Percentiles rank a stretch among this genome's conserved stretches.
These are phyloP conservation scores for Pseudopodoces humilis DNA, from an alignment of 2,113 vertebrate genomes.

Conservation along the genomic window DNA sequence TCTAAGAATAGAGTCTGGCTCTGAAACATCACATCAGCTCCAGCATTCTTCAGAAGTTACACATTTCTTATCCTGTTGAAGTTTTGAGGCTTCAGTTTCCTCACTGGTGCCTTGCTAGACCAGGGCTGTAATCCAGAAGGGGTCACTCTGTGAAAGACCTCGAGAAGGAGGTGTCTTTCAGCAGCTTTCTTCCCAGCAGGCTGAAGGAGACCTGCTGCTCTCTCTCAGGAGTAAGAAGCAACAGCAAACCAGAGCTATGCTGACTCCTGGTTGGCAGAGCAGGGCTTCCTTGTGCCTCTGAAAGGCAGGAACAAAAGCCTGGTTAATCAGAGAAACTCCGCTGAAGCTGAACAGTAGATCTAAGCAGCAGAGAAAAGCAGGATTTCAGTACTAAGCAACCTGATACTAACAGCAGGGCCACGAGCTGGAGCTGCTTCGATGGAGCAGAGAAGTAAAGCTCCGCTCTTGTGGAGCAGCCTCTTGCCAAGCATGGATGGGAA, in stretches of 20 bases:
- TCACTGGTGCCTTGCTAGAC: background rate
- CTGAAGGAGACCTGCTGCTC: background rate
- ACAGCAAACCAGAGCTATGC: background rate
- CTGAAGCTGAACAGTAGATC: background rate
- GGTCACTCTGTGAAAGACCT: background rate
- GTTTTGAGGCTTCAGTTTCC: background rate
- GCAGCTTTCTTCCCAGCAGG: background rate
- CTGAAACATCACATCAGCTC: fast-evolving
- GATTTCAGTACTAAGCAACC: background rate
- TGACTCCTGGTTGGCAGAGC: background rate
- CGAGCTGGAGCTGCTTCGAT: fast-evolving
- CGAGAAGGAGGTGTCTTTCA: background rate
- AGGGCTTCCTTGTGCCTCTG: background rate
- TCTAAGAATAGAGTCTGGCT: conserved; percentile 36
- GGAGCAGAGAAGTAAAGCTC: background rate
- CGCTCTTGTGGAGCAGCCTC: fast-evolving
- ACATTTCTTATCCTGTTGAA: background rate
- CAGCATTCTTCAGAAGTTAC: background rate
- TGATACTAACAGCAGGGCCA: background rate
- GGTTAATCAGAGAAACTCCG: background rate
- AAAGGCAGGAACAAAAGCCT: background rate
- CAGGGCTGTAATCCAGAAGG: background rate
- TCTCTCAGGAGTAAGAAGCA: background rate
- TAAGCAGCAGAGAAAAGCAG: background rate
- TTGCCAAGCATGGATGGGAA: background rate